Evolutionary conservation across 2,113 vertebrate genomes (phyloP).

Genomic region (Empidonax alnorum): DNA sequence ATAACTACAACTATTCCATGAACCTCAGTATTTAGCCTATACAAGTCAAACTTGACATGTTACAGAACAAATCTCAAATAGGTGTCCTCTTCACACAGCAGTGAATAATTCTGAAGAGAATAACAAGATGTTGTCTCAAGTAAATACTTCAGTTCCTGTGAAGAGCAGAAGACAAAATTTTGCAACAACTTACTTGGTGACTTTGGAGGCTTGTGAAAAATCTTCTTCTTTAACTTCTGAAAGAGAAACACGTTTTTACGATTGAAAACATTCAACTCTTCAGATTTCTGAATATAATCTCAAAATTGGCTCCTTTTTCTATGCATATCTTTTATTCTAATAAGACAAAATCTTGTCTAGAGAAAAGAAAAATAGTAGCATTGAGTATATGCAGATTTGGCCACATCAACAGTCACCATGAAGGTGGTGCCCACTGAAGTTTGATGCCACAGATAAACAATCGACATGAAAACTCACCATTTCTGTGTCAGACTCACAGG

Average conservation of each 20-base stretch:
- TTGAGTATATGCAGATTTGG: neutral
- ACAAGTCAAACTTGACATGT: neutral
- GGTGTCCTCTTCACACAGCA: neutral
- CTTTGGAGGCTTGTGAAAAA: conserved; percentile 75
- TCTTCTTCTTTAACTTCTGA: conserved; percentile 81
- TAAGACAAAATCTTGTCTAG: neutral
- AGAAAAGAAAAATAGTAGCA: neutral
- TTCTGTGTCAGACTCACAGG: conserved; percentile 78
- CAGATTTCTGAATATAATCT: neutral
- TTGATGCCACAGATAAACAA: neutral
- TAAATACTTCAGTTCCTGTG: neutral
- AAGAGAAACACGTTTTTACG: neutral
- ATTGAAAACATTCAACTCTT: neutral
- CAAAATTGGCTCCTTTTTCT: neutral
- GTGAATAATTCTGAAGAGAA: neutral
- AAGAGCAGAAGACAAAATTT: neutral
- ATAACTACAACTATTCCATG: neutral
- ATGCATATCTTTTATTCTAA: neutral
- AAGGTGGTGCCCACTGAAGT: neutral
- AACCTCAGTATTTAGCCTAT: neutral
- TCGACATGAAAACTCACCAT: conserved; percentile 68
- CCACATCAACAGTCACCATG: neutral
- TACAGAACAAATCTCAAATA: neutral
- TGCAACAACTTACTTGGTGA: conserved; percentile 84
- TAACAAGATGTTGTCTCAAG: neutral